These are phyloP conservation scores for Crax fasciolata DNA, from an alignment of 2,797 vertebrate genomes.

Conservation along the genomic window DNA sequence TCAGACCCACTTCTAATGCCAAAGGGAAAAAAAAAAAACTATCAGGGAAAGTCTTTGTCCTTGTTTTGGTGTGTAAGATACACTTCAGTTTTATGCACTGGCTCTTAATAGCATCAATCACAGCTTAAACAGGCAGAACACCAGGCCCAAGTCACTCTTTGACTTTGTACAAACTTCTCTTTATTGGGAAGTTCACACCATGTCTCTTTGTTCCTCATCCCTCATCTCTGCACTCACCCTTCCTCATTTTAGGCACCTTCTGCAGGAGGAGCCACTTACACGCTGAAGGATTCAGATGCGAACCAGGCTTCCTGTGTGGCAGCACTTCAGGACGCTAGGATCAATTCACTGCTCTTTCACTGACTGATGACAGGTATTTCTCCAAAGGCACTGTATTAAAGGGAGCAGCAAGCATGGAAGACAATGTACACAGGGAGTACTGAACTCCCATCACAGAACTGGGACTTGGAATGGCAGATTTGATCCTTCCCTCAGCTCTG, in stretches of 20 bases:
- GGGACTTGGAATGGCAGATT: not conserved
- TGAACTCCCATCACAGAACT: not conserved
- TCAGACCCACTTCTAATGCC: not conserved
- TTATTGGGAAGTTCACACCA: not conserved
- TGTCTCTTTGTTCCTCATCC: not conserved
- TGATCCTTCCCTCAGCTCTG: not conserved
- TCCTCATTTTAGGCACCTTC: slow-evolving; percentile 75
- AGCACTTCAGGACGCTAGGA: slow-evolving; percentile 74
- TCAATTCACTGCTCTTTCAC: slow-evolving; percentile 80
- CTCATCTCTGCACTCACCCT: not conserved
- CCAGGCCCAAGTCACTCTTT: accelerated
- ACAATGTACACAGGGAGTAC: not conserved
- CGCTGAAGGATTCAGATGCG: slow-evolving; percentile 70
- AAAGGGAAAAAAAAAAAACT: not conserved
- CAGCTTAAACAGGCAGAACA: not conserved
- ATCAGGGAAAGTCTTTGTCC: not conserved
- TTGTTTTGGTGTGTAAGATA: not conserved
- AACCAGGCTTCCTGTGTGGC: slow-evolving; percentile 60
- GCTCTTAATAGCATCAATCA: not conserved
- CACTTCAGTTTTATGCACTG: not conserved
- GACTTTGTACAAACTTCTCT: not conserved
- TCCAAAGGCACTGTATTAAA: slow-evolving; percentile 79
- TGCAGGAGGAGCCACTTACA: slow-evolving; percentile 71
- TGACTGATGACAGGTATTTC: slow-evolving; percentile 66
- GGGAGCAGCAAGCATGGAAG: accelerated